Percentiles rank a stretch among this genome's conserved stretches.
Evolutionary conservation across 92 coral and sea anemone genomes (phyloP).

Genomic region (Micromussa lordhowensis): DNA sequence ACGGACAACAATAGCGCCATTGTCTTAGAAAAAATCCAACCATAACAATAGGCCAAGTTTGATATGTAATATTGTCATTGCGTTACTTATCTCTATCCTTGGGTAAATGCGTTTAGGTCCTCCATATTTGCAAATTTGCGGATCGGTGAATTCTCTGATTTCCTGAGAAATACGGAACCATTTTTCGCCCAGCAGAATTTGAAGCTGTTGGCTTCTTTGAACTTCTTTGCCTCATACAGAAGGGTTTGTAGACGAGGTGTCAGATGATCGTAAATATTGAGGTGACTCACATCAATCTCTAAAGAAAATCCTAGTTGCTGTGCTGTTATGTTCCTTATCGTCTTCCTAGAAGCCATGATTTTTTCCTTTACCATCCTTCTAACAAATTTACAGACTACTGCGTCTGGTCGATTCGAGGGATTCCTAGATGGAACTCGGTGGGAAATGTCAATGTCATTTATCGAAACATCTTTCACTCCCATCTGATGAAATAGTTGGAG

Average conservation of each 20-base stretch:
- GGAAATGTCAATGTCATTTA: conserved; percentile 60
- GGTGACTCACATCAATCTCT: background rate
- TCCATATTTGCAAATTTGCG: conserved; percentile 42
- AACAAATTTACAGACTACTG: conserved; percentile 51
- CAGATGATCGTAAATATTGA: conserved; percentile 54
- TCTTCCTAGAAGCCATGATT: conserved; percentile 55
- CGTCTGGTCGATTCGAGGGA: conserved; percentile 28
- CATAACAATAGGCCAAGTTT: too few species aligned
- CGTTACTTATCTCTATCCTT: conserved; percentile 20
- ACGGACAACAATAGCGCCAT: too few species aligned
- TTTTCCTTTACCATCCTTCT: conserved; percentile 46
- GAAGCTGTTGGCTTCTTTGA: conserved; percentile 38
- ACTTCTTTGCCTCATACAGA: conserved; percentile 55
- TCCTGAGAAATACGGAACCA: conserved; percentile 44
- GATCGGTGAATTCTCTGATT: conserved; percentile 43
- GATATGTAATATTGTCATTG: conserved; percentile 7
- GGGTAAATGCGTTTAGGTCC: conserved; percentile 39
- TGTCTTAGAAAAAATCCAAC: too few species aligned
- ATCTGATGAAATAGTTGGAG: conserved; percentile 42
- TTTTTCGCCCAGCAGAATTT: conserved; percentile 67
- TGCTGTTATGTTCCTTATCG: conserved; percentile 6
- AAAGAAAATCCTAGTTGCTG: conserved; percentile 34
- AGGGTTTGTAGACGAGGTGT: conserved; percentile 56
- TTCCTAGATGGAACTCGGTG: conserved; percentile 56
- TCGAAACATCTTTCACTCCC: conserved; percentile 48